phyloP scores from a whole-genome alignment of 2,797 vertebrate species.

The Nasua narica region DNA sequence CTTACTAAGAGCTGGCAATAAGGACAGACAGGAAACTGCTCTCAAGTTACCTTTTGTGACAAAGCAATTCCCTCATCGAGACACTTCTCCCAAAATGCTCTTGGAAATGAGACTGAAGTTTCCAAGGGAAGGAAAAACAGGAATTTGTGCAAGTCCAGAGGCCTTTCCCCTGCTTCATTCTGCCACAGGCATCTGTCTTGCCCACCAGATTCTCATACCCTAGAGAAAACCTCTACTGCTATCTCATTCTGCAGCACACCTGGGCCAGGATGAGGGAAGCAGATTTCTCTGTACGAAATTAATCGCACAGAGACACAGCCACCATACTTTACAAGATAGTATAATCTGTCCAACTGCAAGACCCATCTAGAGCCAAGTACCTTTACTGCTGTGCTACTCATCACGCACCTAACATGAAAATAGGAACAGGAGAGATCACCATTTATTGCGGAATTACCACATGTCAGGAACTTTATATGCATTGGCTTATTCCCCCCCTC shows the following conservation, averaged over 20 bases:
- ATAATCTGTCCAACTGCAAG: neutral
- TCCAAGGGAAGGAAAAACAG: neutral
- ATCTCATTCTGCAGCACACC: conserved; percentile 66
- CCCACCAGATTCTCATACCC: neutral
- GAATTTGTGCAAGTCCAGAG: neutral
- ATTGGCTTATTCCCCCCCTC: neutral
- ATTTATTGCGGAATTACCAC: neutral
- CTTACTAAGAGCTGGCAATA: conserved; percentile 69
- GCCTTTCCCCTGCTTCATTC: neutral
- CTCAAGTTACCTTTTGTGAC: conserved; percentile 68
- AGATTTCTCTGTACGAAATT: conserved; percentile 35
- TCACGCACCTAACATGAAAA: neutral
- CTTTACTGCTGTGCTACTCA: neutral
- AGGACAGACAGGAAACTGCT: conserved; percentile 59
- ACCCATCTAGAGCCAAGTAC: neutral
- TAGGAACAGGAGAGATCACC: neutral
- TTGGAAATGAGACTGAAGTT: neutral
- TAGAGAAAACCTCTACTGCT: neutral
- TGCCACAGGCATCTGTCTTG: neutral
- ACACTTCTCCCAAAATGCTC: conserved; percentile 51
- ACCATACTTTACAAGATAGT: neutral
- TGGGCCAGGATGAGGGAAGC: neutral
- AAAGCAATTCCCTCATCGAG: conserved; percentile 28
- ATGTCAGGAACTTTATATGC: neutral
- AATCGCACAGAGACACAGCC: neutral